Evolutionary conservation across 2,888 invertebrate genomes (phyloP).

Genomic region (Conistra vaccinii): DNA sequence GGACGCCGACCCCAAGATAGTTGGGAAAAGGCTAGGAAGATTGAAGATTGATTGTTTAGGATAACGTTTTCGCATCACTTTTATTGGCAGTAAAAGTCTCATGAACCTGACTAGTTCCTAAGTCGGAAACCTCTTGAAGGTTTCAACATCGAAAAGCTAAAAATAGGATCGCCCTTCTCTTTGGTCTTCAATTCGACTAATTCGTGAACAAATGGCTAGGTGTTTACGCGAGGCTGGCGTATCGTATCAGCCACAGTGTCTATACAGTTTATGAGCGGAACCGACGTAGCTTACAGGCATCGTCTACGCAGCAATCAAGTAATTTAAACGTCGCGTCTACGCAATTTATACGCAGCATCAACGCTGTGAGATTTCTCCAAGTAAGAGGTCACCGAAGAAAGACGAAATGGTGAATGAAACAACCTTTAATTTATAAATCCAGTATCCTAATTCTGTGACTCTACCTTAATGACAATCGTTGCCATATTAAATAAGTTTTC

Average conservation of each 20-base stretch:
- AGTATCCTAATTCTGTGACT: neutral
- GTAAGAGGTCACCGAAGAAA: neutral
- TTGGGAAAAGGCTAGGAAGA: no score
- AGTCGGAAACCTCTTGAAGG: conserved; percentile 2
- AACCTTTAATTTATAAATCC: neutral
- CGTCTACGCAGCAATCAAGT: neutral
- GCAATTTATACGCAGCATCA: no score
- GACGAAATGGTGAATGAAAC: neutral
- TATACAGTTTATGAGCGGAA: neutral
- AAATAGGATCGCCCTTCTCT: conserved; percentile 5
- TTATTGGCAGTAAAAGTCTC: neutral
- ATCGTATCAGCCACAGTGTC: neutral
- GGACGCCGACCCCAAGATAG: no score
- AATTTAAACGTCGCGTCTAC: neutral
- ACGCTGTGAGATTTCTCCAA: neutral
- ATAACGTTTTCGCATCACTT: no score
- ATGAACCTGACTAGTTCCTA: neutral
- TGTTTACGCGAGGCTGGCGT: neutral
- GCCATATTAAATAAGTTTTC: neutral
- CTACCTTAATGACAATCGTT: neutral
- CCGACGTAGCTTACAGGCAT: neutral
- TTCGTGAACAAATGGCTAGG: neutral
- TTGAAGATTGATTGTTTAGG: no score
- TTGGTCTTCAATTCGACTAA: neutral
- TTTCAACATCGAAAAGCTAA: neutral